phyloP scores from a whole-genome alignment of 2,888 invertebrate species.

The Parnassius glacialis region DNA sequence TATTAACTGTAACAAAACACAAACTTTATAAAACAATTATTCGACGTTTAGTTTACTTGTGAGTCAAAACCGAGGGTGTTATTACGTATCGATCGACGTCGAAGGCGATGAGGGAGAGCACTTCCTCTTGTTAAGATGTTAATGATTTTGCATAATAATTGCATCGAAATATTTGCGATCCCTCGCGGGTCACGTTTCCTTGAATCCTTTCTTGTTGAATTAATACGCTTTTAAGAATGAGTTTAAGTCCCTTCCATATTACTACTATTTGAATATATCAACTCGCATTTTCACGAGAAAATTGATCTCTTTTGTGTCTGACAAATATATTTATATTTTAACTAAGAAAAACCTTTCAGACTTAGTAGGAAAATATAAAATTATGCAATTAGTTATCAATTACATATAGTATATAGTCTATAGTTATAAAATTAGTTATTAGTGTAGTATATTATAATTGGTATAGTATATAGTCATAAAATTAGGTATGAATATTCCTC shows the following conservation, averaged over 20 bases:
- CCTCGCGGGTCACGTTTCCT: slow-evolving; percentile 27
- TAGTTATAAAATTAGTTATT: too few relatives aligned
- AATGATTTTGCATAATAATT: slow-evolving; percentile 75
- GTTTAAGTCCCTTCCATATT: slow-evolving; percentile 10
- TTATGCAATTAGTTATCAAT: too few relatives aligned
- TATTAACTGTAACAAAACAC: slow-evolving; percentile 21
- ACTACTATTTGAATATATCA: not conserved
- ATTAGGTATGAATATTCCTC: too few relatives aligned
- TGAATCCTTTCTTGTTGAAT: slow-evolving; percentile 24
- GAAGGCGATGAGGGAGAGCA: slow-evolving; percentile 39
- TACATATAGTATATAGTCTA: too few relatives aligned
- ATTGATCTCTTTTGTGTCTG: too few relatives aligned
- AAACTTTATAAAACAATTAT: slow-evolving; percentile 28
- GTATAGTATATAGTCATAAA: too few relatives aligned
- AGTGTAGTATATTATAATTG: too few relatives aligned
- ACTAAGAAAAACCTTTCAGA: too few relatives aligned
- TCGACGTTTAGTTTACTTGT: slow-evolving; percentile 24
- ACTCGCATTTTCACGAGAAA: too few relatives aligned
- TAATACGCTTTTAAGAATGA: slow-evolving; percentile 16
- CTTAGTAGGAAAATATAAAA: too few relatives aligned
- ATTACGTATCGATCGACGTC: slow-evolving; percentile 45
- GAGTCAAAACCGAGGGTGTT: slow-evolving; percentile 38
- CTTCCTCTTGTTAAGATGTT: slow-evolving; percentile 62
- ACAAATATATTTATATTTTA: too few relatives aligned
- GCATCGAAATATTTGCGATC: slow-evolving; percentile 38